Conservation (phyloP, 2,888 invertebrate genomes). For the Ypsolopha scabrella region DNA sequence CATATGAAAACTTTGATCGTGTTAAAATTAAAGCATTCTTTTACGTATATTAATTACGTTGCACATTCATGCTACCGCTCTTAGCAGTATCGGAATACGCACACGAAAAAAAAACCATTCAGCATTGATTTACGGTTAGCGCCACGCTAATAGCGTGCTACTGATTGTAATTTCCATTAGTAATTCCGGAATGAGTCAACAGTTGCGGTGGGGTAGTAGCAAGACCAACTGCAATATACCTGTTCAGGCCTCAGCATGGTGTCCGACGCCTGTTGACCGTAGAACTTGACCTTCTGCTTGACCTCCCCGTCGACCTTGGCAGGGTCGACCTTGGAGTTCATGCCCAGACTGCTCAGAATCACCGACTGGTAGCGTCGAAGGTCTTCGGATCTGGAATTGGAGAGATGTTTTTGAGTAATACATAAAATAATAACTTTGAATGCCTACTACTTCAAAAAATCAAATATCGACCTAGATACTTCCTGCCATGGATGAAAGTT, state of each 20-base stretch:
- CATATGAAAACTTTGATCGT: too few relatives aligned
- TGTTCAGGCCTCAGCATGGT: conserved; percentile 86
- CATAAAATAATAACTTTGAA: too few relatives aligned
- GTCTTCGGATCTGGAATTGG: conserved; percentile 70
- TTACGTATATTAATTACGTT: not conserved
- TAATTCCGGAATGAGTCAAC: too few relatives aligned
- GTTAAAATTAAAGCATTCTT: too few relatives aligned
- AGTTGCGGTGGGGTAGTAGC: too few relatives aligned
- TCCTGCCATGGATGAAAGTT: too few relatives aligned
- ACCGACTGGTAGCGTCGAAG: conserved; percentile 84
- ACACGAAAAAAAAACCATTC: not conserved
- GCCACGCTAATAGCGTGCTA: too few relatives aligned
- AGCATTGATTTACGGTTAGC: not conserved
- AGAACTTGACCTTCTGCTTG: conserved; percentile 83
- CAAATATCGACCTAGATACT: too few relatives aligned
- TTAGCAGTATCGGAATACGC: not conserved
- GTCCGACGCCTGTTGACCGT: conserved; percentile 84
- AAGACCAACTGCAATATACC: conserved; percentile 19
- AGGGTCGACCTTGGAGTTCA: conserved; percentile 79
- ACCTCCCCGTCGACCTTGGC: conserved; percentile 82
- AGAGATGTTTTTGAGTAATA: too few relatives aligned
- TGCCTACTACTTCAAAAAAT: too few relatives aligned
- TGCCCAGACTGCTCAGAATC: conserved; percentile 82
- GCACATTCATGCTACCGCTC: not conserved
- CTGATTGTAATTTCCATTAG: too few relatives aligned